Base-by-base conservation (phyloP, 2,113 vertebrate genomes). In the Ophiodon elongatus region DNA sequence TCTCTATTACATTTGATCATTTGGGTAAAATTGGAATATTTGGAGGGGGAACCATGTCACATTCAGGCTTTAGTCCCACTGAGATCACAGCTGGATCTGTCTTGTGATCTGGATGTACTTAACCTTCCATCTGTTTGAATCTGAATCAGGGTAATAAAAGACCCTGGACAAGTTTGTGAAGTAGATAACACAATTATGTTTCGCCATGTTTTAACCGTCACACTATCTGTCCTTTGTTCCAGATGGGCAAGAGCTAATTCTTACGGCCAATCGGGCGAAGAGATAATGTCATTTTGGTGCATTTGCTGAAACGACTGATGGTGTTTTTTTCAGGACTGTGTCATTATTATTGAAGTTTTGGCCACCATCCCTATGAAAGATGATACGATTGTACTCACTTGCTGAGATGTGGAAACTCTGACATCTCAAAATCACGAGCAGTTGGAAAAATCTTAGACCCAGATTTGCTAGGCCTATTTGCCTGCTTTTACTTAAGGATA, bases 11-110 rank as follows among this genome's bases (percentile, higher is more conserved):
- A 0, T 66, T 74, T 60, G 23, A 60, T 47, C 31, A 2, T 15
- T 45, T 45, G 14, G n/a, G 19, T 82, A 66, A 62, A 75, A 54
- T 64, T 3, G 54, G 23, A 23, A 52, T 3, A 74, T 74, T 27
- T 43, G 6, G 9, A 62, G 4, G 14, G 59, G 41, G 27, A 83
- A 35, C 8, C 39, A 9, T 54, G 45, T 73, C 27, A 33, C 2
- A 52, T 50, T 54, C 23, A 43, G n/a, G 14, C 60, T 62, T 84
- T 2, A 47, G 25, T 69, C 50, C 74, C 15, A 6, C 71, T 80
- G 74, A 88, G 69, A 64, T 79, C 82, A 85, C 78, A 88, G 84
- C 69, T 88, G 77, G 77, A 85, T 25, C 52, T 3, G 5, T 79
- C 70, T 59, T 19, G 19, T 73, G 62, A 82, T 17, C 59, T 37